Evolutionary conservation across 2,797 vertebrate species (phyloP), one percentile per base, ranked within the genome.

Genomic region (Tenualosa ilisha): DNA sequence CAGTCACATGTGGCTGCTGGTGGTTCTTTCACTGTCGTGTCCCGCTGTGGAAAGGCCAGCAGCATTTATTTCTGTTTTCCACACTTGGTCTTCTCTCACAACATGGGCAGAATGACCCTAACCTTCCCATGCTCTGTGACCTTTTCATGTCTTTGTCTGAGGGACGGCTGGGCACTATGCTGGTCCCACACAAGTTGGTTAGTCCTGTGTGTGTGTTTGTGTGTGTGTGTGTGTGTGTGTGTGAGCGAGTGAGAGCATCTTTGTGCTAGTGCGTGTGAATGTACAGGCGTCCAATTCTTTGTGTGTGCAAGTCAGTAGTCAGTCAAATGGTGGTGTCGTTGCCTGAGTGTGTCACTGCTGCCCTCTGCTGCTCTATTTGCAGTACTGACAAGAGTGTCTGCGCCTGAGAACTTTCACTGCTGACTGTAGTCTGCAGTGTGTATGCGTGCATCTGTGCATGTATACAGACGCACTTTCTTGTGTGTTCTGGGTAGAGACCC

Each of bases 291-390:
- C 3, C 63, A 31, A 31, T 24, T 4, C 0, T 82, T 24, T 72
- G n/a, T 50, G 20, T 65, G 17, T 81, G 31, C 40, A 40, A 20
- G 22, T 49, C 46, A 49, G 46, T 49, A 49, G 46, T 49, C 4
- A 12, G 50, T 12, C 0, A 51, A 51, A 2, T 51, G 9, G 50
- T 51, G 50, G 50, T 51, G 50, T 2, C 11, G 50, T 51, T 51
- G 9, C 9, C 40, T 84, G 61, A 51, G 81, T 72, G 31, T 56
- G n/a, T 61, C 26, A 20, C 59, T 89, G 63, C 79, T 86, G 85
- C 88, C 90, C 87, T 84, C 90, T 90, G 83, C 85, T 90, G 84
- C 61, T 81, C 26, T 37, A 72, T 68, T 75, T 72, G 81, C 61
- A 85, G 51, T 26, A 17, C n/a, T 86, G 22, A 72, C 68, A 20